Evolutionary conservation across 2,888 invertebrate species (phyloP), one percentile per base, ranked within the genome.

Genomic region (Caenorhabditis sp.): DNA sequence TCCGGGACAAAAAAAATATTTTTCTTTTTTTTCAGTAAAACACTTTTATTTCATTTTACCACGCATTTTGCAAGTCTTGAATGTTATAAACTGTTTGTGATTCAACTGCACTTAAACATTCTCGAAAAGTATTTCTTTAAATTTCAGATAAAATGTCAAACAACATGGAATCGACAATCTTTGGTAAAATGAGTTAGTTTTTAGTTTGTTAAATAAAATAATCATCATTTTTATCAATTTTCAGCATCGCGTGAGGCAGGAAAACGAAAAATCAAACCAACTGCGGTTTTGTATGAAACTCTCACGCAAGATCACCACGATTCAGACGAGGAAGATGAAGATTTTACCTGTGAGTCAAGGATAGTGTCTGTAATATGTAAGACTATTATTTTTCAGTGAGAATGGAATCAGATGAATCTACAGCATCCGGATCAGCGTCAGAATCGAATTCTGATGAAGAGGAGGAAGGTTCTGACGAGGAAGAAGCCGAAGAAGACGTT

Each of bases 191-290:
- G 72, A 72, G 72, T 72, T n/a, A 50, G 67, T 49, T 50, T 26
- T 14, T 17, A 36, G 7, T n/a, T 52, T 38, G 8, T 20, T 23
- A 12, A 14, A 31, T 31, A 8, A 12, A 43, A 27, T 25, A 20
- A 50, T 27, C 20, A n/a, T 27, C 27, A 7, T 14, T 43, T 23
- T 31, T 31, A 63, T 31, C 57, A 3, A 20, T 58, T 72, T 81
- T 69, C 62, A 87, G 85, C 72, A 7, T 60, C 64, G 21, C 81
- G 87, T 8, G 85, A 77, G 0, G 85, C 87, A 26, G 87, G 87
- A 10, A 87, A 87, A 57, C 78, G 87, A 4, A 82, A 83, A 64
- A 82, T 87, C 38, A 86, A 87, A 68, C 85, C 86, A 21, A 85
- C 81, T 10, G 78, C 77, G 0, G 63, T 82, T 49, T 57, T 81